A percentile compares a stretch with the other conserved stretches of the same genome.
Evolutionary conservation across 2,797 vertebrate species (phyloP).

Genomic region (Toxotes lorentzi): DNA sequence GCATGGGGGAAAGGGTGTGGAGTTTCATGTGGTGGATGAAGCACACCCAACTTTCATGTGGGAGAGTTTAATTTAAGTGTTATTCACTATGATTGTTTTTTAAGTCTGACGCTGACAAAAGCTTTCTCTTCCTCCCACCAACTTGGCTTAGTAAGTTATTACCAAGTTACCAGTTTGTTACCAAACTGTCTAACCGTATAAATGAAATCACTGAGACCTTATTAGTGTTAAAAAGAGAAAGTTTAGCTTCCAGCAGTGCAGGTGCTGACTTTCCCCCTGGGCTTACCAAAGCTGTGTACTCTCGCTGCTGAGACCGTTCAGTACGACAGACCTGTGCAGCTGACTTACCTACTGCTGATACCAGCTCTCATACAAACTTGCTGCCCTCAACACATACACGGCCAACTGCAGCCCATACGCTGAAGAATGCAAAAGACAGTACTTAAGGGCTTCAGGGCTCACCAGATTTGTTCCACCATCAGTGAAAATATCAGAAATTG

Average conservation of each 20-base stretch:
- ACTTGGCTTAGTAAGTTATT: not conserved
- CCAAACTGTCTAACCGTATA: not conserved
- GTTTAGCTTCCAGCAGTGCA: not conserved
- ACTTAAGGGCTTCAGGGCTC: no score
- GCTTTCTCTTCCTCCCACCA: not conserved
- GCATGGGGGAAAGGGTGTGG: no score
- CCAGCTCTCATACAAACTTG: no score
- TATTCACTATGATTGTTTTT: no score
- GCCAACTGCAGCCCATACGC: no score
- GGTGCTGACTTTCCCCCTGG: not conserved
- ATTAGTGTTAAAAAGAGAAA: not conserved
- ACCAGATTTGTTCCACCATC: no score
- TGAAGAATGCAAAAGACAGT: no score
- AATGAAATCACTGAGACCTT: not conserved
- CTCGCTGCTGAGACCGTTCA: not conserved
- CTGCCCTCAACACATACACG: no score
- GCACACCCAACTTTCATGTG: no score
- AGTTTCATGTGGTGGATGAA: no score
- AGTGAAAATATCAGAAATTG: no score
- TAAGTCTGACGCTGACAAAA: not conserved
- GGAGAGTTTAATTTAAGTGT: no score
- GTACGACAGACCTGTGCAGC: not conserved
- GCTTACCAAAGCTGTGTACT: not conserved
- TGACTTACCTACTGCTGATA: not conserved
- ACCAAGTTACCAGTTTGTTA: not conserved